Evolutionary conservation across 2,888 invertebrate species (phyloP), one percentile per base, ranked within the genome.

Genomic region (Apamea anceps): DNA sequence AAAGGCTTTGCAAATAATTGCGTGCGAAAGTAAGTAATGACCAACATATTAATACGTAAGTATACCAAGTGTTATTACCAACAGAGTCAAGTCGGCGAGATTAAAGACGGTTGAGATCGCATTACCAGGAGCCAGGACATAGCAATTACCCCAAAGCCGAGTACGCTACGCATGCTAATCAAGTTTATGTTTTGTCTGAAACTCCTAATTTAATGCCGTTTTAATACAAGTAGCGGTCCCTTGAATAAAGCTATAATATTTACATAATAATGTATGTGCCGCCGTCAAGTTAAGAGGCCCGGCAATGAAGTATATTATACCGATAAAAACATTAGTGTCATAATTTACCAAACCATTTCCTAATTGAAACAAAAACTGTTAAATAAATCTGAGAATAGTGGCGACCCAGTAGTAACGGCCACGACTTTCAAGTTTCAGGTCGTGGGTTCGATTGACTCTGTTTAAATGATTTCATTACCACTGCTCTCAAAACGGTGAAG

Each of bases 91-190:
- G 82, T 84, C 76, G 77, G 86, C 72, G 72, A 86, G 88, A 91
- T 89, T 89, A 89, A 88, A 88, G 87, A 86, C 81, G 85, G 80
- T 83, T 79, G 79, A 87, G 86, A 87, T 90, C 85, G 77, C 79
- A 88, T 92, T 89, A 89, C 87, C 79, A 67, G 80, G 87, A 90
- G 87, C 86, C 84, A 89, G 90, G 87, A 89, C 91, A 91, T 88
- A 91, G 91, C 90, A 89, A 91, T 90, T 91, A 91, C 86, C 79
- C 76, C 57, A 84, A 88, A 89, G 82, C 88, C 77, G 80, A 85
- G 83, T 82, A 82, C 87, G 90, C 83, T 79, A 85, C 87, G 88
- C 88, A 92, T 92, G 90, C 90, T 91, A 92, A 92, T 92, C 79
- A 88, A 83, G 84, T 84, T 88, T 88, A 90, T 89, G 87, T 90